Evolutionary conservation across 2,888 invertebrate genomes (phyloP).

Genomic region (Nesidiocoris tenuis): DNA sequence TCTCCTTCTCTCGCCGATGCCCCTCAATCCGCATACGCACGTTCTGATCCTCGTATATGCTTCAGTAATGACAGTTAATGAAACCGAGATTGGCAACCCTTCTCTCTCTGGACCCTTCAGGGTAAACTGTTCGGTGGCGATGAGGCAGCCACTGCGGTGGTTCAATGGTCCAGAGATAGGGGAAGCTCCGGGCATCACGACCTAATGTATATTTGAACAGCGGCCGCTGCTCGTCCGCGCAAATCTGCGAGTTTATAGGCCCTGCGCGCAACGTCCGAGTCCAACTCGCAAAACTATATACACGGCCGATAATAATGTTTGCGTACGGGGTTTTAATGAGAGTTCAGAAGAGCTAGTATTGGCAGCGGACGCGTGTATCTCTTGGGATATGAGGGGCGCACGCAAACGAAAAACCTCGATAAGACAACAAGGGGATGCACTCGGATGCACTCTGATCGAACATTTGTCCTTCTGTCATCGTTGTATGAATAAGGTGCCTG

Average conservation of each 20-base stretch:
- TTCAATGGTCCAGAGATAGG: not conserved
- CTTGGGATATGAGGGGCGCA: not conserved
- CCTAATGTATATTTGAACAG: not conserved
- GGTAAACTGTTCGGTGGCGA: not conserved
- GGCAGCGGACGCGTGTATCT: not conserved
- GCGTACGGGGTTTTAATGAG: not conserved
- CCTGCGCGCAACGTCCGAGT: not conserved
- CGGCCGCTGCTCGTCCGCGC: not conserved
- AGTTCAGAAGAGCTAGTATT: not conserved
- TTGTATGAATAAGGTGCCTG: too few relatives aligned
- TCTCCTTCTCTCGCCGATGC: not conserved
- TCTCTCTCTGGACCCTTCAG: not conserved
- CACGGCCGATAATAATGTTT: not conserved
- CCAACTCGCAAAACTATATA: not conserved
- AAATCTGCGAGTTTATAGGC: not conserved
- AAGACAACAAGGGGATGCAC: not conserved
- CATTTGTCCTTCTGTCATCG: too few relatives aligned
- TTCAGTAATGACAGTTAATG: constrained; percentile 34
- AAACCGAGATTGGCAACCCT: constrained; percentile 24
- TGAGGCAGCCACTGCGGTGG: not conserved
- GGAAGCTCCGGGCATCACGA: not conserved
- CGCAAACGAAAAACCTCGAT: not conserved
- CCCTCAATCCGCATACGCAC: not conserved
- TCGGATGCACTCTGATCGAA: too few relatives aligned
- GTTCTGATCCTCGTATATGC: constrained; percentile 1